Evolutionary conservation across 2,888 invertebrate species (phyloP).

Genomic region (Myathropa florea): DNA sequence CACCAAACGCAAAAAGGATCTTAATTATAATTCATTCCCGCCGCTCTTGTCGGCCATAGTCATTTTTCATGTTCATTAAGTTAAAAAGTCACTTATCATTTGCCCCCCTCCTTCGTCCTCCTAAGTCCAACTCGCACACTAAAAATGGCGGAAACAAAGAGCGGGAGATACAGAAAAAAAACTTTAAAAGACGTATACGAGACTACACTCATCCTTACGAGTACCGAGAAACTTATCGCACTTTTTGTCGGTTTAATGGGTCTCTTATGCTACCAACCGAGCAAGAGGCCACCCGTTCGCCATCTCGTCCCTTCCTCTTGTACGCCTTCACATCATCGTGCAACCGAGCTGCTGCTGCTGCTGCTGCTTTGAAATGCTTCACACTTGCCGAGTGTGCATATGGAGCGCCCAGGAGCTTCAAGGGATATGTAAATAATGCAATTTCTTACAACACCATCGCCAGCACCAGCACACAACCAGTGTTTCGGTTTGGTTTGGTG

Average conservation of each 20-base stretch:
- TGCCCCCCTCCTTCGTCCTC: neutral
- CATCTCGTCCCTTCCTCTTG: neutral
- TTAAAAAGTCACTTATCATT: neutral
- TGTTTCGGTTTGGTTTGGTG: neutral
- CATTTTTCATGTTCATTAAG: neutral
- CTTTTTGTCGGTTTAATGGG: neutral
- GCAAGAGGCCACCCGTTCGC: neutral
- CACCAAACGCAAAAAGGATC: neutral
- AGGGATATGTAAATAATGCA: neutral
- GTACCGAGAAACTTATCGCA: neutral
- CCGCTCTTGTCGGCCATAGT: neutral
- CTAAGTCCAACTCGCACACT: neutral
- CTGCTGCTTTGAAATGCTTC: neutral
- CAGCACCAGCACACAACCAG: neutral
- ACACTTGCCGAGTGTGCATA: neutral
- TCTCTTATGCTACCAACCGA: neutral
- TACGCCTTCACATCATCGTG: neutral
- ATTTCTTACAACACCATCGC: neutral
- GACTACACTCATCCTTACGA: neutral
- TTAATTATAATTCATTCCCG: neutral
- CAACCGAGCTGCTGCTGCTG: neutral
- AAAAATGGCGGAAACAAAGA: neutral
- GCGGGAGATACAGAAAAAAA: neutral
- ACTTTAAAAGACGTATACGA: neutral
- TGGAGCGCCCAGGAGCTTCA: neutral